Conservation (phyloP, 2,113 vertebrate species). For the Scortum barcoo region DNA sequence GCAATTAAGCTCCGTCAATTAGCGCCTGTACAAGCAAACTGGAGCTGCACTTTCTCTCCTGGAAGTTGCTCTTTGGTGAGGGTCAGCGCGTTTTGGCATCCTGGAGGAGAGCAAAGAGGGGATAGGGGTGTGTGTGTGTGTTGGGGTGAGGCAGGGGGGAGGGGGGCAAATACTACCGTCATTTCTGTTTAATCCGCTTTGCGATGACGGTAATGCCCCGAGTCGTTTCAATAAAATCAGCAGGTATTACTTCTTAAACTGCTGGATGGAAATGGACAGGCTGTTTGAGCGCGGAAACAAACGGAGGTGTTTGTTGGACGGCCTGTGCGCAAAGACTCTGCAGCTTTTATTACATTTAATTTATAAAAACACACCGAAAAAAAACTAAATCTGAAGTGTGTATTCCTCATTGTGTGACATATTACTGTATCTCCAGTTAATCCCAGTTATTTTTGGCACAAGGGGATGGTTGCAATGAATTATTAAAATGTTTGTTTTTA, state of each 20-base stretch:
- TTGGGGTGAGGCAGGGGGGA: no score
- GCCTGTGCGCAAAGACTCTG: conserved; percentile 25
- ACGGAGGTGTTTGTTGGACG: conserved; percentile 21
- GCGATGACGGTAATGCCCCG: conserved; percentile 68
- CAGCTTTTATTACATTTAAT: conserved; percentile 5
- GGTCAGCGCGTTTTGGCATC: conserved; percentile 71
- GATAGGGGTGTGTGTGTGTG: no score
- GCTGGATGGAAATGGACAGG: conserved; percentile 64
- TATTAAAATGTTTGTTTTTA: background rate
- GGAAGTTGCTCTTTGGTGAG: conserved; percentile 68
- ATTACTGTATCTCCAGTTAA: background rate
- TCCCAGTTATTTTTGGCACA: background rate
- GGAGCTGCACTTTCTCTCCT: conserved; percentile 74
- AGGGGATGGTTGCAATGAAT: background rate
- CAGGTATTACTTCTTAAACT: conserved; percentile 69
- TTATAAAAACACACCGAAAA: background rate
- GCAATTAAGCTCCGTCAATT: conserved; percentile 84
- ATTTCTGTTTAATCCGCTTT: conserved; percentile 76
- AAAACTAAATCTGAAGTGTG: background rate
- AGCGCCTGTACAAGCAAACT: conserved; percentile 79
- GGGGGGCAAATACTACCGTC: conserved; percentile 68
- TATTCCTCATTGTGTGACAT: no score
- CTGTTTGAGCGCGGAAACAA: conserved; percentile 47
- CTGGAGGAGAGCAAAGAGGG: conserved; percentile 67
- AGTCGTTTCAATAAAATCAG: conserved; percentile 79